A percentile compares a stretch with the other conserved stretches of the same genome.
Evolutionary conservation across 2,888 invertebrate species (phyloP).

Genomic region (Melieria crassipennis): DNA sequence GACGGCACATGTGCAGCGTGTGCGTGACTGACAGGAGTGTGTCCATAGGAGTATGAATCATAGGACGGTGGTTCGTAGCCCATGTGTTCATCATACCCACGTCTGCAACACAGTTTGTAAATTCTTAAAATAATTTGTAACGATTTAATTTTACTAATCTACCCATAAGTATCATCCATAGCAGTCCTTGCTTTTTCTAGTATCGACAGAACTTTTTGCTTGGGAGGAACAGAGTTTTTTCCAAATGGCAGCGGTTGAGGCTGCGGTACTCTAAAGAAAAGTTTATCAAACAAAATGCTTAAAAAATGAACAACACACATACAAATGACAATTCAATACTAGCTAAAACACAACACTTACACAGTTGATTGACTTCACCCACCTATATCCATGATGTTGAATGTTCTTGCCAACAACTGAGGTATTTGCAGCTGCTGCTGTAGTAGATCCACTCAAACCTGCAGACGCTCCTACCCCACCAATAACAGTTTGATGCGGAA

Average conservation of each 20-base stretch:
- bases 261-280: conserved; percentile 43
- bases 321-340: neutral
- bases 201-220: conserved; percentile 85
- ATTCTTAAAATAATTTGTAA: neutral
- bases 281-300: neutral
- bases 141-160: conserved; percentile 51
- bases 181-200: conserved; percentile 83
- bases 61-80: conserved; percentile 62
- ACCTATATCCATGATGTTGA: conserved; percentile 59
- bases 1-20: conserved; percentile 52
- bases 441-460: conserved; percentile 40
- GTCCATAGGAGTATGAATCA: conserved; percentile 59
- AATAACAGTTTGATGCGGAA: conserved; percentile 45
- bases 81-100: conserved; percentile 61
- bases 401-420: conserved; percentile 46
- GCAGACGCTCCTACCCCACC: conserved; percentile 34
- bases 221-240: conserved; percentile 72
- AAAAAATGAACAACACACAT: neutral
- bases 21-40: conserved; percentile 48
- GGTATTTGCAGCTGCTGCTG: conserved; percentile 32
- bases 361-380: conserved; percentile 2
- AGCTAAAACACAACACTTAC: neutral
- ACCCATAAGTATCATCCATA: conserved; percentile 82
- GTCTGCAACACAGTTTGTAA: conserved; percentile 46
- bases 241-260: conserved; percentile 59